phyloP scores from a whole-genome alignment of 1,140 invertebrate species.

The Drosophila burlai region DNA sequence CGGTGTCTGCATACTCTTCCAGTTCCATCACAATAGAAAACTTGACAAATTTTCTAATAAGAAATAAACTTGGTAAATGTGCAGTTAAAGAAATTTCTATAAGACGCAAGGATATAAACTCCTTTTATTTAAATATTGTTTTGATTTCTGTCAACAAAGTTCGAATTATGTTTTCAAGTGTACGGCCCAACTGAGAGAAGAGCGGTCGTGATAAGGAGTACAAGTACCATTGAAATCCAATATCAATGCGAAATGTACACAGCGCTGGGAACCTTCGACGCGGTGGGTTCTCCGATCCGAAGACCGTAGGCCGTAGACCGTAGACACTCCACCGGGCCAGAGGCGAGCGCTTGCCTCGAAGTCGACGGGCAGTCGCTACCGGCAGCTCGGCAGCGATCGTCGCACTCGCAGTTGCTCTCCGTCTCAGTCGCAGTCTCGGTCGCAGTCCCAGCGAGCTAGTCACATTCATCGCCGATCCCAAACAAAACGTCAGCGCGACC shows the following conservation, averaged over 20 bases:
- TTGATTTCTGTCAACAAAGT: not conserved
- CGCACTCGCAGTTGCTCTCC: conserved; percentile 33
- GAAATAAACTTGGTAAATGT: not conserved
- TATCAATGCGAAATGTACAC: conserved; percentile 72
- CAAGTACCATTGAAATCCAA: conserved; percentile 65
- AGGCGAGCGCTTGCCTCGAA: conserved; percentile 24
- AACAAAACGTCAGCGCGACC: conserved; percentile 70
- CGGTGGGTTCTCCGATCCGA: conserved; percentile 45
- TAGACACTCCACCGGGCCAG: conserved; percentile 22
- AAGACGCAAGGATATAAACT: not conserved
- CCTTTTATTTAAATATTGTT: not conserved
- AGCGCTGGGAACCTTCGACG: conserved; percentile 43
- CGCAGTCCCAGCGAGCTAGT: conserved; percentile 28
- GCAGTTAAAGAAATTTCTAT: not conserved
- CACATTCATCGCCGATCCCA: conserved; percentile 53
- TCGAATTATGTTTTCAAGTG: conserved; percentile 7
- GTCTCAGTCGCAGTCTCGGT: conserved; percentile 30
- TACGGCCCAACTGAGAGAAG: conserved; percentile 16
- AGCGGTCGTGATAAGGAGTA: conserved; percentile 35
- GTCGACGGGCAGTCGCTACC: conserved; percentile 36
- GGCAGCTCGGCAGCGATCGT: conserved; percentile 53
- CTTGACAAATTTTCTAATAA: not conserved
- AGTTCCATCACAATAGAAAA: not conserved
- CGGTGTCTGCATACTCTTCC: not conserved
- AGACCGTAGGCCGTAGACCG: conserved; percentile 33